Evolutionary conservation across 2,888 invertebrate species (phyloP), one percentile per base, ranked within the genome.

Genomic region (Epinotia ramella): DNA sequence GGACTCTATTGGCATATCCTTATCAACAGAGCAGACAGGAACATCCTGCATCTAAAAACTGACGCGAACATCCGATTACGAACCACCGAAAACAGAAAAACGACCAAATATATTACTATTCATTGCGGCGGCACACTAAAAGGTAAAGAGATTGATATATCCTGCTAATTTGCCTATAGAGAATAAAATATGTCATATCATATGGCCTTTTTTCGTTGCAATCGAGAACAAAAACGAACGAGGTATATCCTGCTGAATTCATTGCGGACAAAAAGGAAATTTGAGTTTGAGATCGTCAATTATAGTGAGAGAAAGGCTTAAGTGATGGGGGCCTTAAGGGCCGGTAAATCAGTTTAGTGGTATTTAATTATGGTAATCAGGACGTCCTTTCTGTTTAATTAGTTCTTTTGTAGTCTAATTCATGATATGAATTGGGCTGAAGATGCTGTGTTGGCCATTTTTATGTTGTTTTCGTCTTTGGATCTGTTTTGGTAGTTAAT

Each of bases 151-250:
- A 94, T 92, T 92, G 93, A 92, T 90, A 92, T 93, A 93, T 94
- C 94, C 94, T 88, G 87, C 93, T 94, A 94, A 94, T 94, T 94
- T 93, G 91, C 88, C 89, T 92, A 87, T 85, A 87, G 82, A 81
- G 24, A 92, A 92, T 92, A 91, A 92, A 91, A 91, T 91, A 91
- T 91, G 93, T 92, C 93, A 94, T 93, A 93, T 93, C 90, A 88
- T 89, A 90, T 90, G 82, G 88, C 89, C 83, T 85, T 85, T 90
- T 79, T 88, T 68, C 44, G 68, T 3, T 69, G 88, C 88, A 88
- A 88, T 83, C 84, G 88, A 91, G 85, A 87, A 87, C 88, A 89
- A 91, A 92, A 92, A 93, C 89, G 87, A 90, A 92, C 88, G 87
- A 89, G 78, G 86, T 91, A 89, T 91, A 88, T 94, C 93, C 94